phyloP scores from a whole-genome alignment of 2,113 vertebrate species.

The Lycaon pictus region DNA sequence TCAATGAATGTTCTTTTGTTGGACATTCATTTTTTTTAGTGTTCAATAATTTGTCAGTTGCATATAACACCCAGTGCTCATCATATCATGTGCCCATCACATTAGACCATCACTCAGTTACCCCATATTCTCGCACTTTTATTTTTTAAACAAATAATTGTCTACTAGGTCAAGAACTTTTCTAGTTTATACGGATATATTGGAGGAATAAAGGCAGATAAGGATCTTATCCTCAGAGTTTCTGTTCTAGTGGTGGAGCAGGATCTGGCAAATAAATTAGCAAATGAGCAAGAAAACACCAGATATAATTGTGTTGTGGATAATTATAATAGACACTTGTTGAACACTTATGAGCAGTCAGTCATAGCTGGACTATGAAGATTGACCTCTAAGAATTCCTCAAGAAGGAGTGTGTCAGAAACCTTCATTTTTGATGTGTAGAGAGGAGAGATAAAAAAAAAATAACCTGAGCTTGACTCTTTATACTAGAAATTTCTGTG shows the following conservation, averaged over 20 bases:
- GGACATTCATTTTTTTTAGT: background rate
- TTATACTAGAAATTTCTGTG: background rate
- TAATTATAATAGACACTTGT: background rate
- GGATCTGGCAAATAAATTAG: background rate
- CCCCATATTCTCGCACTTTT: background rate
- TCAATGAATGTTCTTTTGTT: background rate
- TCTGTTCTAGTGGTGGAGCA: background rate
- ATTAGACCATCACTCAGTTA: no score
- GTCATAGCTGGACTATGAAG: background rate
- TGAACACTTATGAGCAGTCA: background rate
- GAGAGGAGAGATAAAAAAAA: background rate
- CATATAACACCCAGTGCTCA: no score
- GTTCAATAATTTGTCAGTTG: no score
- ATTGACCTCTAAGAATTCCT: background rate
- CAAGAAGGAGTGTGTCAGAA: background rate
- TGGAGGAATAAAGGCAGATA: background rate
- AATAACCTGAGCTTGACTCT: background rate
- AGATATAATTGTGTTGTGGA: background rate
- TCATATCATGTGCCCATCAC: no score
- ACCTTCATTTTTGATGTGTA: background rate
- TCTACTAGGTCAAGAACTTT: background rate
- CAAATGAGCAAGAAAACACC: background rate
- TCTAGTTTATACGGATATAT: background rate
- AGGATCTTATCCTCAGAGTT: background rate
- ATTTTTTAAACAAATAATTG: slow-evolving; percentile 21